These are phyloP conservation scores for Thysanoteuthis rhombus DNA, from an alignment of 2,888 invertebrate species.

Conservation along the genomic window DNA sequence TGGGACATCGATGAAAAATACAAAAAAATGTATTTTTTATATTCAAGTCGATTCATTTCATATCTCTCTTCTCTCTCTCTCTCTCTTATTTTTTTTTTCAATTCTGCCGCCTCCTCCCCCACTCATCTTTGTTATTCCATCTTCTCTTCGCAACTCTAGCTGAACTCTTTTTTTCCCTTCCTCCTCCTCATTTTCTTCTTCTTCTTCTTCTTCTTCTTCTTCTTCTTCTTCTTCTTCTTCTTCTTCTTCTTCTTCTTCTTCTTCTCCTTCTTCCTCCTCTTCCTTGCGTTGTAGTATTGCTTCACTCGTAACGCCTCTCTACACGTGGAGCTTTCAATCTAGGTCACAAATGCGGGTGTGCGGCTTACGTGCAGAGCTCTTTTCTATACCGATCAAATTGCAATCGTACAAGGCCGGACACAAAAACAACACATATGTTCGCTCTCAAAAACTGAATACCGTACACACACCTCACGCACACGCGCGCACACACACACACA, in stretches of 20 bases:
- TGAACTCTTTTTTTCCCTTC: neutral
- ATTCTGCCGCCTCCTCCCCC: neutral
- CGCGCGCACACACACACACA: neutral
- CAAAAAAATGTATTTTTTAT: too few relatives aligned
- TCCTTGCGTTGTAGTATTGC: neutral
- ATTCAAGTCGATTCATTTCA: too few relatives aligned
- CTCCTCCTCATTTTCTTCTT: too few relatives aligned
- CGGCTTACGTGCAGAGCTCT: neutral
- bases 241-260: neutral
- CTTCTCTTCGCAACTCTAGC: neutral
- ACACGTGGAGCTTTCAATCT: neutral
- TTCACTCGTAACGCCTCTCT: neutral
- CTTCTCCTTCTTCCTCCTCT: neutral
- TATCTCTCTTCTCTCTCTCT: too few relatives aligned
- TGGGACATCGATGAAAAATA: too few relatives aligned
- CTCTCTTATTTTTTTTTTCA: neutral
- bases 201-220: too few relatives aligned
- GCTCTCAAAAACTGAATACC: neutral
- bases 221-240: too few relatives aligned
- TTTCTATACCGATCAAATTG: neutral
- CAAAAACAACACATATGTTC: neutral
- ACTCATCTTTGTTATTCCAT: neutral
- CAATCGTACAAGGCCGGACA: neutral
- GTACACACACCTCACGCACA: neutral
- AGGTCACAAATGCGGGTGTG: constrained; percentile 12